A percentile compares a stretch with the other conserved stretches of the same genome.
phyloP scores from a whole-genome alignment of 2,113 vertebrate genomes.

The Burhinus bistriatus region DNA sequence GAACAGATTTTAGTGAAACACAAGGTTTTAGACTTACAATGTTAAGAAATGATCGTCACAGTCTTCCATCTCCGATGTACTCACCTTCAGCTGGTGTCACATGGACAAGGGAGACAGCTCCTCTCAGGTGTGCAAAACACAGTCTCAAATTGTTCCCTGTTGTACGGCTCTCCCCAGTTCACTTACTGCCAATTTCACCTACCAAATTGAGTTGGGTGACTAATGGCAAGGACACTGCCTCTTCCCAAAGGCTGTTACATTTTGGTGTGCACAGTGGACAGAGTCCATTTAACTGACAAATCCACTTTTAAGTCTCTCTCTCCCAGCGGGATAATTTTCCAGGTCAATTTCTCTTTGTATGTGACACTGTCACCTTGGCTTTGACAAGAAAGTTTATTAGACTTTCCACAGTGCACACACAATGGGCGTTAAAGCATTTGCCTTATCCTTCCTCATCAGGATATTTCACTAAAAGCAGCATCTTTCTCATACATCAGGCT shows the following conservation, averaged over 20 bases:
- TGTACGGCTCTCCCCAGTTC: background rate
- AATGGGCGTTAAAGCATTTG: background rate
- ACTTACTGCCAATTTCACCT: background rate
- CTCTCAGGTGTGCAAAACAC: background rate
- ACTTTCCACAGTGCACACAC: background rate
- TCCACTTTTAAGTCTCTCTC: background rate
- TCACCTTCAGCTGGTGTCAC: background rate
- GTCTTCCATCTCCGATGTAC: rapidly evolving
- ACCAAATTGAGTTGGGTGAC: background rate
- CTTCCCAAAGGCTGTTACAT: background rate
- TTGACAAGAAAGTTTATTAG: background rate
- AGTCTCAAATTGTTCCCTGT: background rate
- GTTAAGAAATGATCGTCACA: background rate
- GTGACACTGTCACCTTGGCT: background rate
- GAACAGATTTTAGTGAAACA: background rate
- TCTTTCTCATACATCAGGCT: background rate
- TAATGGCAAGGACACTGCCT: background rate
- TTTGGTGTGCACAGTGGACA: background rate
- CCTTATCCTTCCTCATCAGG: background rate
- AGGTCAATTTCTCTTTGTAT: background rate
- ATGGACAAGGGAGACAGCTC: background rate
- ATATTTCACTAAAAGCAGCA: background rate
- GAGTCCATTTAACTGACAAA: background rate
- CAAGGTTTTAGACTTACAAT: background rate
- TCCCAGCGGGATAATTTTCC: background rate